These are phyloP conservation scores for Pyrgus malvae DNA, from an alignment of 2,888 invertebrate genomes.

Conservation along the genomic window DNA sequence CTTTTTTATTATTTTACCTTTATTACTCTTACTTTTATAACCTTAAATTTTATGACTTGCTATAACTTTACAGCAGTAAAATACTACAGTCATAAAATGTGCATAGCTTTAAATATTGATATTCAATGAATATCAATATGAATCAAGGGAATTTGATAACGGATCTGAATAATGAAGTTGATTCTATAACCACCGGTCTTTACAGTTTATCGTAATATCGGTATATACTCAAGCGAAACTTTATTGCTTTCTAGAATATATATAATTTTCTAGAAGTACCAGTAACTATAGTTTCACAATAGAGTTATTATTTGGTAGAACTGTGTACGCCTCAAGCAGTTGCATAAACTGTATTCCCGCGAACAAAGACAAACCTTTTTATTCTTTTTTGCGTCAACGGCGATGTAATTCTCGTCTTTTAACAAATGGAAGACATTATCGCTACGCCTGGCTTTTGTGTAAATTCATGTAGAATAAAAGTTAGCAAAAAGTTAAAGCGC, in stretches of 20 bases:
- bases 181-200: constrained; percentile 10
- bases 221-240: constrained; percentile 2
- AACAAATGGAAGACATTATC: constrained; percentile 78
- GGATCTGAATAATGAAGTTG: constrained; percentile 10
- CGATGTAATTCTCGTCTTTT: constrained; percentile 72
- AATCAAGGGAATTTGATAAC: constrained; percentile 1
- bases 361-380: constrained; percentile 61
- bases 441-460: constrained; percentile 71
- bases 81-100: background rate
- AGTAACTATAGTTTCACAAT: constrained; percentile 49
- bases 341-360: constrained; percentile 69
- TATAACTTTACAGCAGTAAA: background rate
- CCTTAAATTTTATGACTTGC: background rate
- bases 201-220: constrained; percentile 2
- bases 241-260: constrained; percentile 23
- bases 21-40: background rate
- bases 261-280: constrained; percentile 40
- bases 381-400: constrained; percentile 64
- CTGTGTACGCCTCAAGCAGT: constrained; percentile 48
- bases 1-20: too few relatives aligned
- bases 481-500: constrained; percentile 68
- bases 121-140: constrained; percentile 10
- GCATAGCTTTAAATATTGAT: background rate
- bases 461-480: constrained; percentile 73
- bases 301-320: constrained; percentile 56